A percentile compares a stretch with the other conserved stretches of the same genome.
phyloP scores from a whole-genome alignment of 2,113 vertebrate species.

The Ardeotis arabs region DNA sequence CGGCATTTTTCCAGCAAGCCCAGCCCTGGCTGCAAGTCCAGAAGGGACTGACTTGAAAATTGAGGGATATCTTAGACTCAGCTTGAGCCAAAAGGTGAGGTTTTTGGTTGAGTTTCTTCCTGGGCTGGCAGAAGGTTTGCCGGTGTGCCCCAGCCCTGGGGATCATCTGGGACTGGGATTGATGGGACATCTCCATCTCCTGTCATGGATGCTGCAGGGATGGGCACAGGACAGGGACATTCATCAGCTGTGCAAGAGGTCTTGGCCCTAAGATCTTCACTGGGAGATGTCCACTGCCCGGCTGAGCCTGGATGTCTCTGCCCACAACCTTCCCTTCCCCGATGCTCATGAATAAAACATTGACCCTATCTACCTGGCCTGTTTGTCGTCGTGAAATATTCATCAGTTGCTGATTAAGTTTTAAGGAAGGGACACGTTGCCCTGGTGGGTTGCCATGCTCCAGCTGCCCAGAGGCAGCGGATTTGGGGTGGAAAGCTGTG shows the following conservation, averaged over 20 bases:
- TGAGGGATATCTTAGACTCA: background rate
- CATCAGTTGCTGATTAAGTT: slow-evolving; percentile 63
- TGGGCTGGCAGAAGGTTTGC: background rate
- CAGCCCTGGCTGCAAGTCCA: background rate
- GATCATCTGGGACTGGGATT: background rate
- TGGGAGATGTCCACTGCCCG: fast-evolving
- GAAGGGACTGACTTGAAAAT: background rate
- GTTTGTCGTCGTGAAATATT: slow-evolving; percentile 70
- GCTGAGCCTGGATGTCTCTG: background rate
- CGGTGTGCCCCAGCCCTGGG: fast-evolving
- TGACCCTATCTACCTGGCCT: slow-evolving; percentile 52
- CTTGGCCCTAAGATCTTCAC: background rate
- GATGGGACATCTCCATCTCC: background rate
- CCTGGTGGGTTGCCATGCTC: background rate
- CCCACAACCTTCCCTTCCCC: background rate
- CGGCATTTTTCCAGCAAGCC: background rate
- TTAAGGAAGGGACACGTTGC: slow-evolving; percentile 40
- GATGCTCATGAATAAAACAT: slow-evolving; percentile 56
- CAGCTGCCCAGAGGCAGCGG: background rate
- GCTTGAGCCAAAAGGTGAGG: background rate
- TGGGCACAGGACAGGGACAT: background rate
- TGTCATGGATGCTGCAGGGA: fast-evolving
- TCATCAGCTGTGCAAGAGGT: background rate
- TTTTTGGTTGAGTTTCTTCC: background rate
- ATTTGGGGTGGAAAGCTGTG: fast-evolving